Conservation (phyloP, 2,888 invertebrate species). For the Cantharis lateralis region DNA sequence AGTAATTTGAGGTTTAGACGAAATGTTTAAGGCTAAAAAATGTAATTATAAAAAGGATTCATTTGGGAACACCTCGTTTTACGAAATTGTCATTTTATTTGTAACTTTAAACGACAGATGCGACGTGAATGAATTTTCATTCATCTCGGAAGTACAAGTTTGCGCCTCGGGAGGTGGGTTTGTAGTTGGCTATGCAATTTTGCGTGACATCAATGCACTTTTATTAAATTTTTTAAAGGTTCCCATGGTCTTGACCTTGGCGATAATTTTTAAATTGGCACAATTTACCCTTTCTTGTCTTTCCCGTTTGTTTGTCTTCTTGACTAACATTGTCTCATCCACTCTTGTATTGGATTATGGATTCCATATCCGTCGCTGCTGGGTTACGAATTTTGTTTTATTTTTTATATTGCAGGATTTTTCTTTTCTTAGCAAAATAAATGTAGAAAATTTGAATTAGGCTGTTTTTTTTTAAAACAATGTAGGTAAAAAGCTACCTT, state of each 20-base stretch:
- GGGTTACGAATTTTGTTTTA: no score
- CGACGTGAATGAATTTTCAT: not conserved
- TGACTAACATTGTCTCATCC: no score
- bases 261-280: not conserved
- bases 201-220: not conserved
- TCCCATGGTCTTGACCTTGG: not conserved
- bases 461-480: no score
- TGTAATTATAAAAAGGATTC: not conserved
- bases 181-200: not conserved
- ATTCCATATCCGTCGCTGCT: no score
- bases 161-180: not conserved
- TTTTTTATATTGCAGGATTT: no score
- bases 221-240: not conserved
- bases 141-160: not conserved
- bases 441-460: no score
- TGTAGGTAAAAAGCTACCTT: no score
- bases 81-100: not conserved
- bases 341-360: no score
- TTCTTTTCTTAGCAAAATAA: no score
- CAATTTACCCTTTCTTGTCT: no score
- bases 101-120: not conserved
- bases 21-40: not conserved
- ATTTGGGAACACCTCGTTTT: no score
- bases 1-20: not conserved
- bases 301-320: no score